Percentiles rank a stretch among this genome's conserved stretches.
phyloP scores from a whole-genome alignment of 2,797 vertebrate species.

The Anas acuta region DNA sequence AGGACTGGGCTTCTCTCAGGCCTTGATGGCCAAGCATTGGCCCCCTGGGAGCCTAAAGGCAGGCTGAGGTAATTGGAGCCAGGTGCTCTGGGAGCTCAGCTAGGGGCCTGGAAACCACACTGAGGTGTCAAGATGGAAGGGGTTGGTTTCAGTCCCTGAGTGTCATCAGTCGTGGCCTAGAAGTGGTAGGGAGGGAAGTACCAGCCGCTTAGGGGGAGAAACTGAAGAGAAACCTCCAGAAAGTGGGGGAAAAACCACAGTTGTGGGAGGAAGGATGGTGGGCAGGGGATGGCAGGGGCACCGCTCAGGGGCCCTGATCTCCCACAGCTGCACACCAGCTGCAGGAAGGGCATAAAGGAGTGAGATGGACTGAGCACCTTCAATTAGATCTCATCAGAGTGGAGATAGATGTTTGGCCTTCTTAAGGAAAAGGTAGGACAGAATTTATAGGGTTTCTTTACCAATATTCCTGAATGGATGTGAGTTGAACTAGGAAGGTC shows the following conservation, averaged over 20 bases:
- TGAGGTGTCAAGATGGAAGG: accelerated
- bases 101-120: accelerated
- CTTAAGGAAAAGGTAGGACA: accelerated
- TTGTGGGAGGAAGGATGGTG: background rate
- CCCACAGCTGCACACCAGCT: background rate
- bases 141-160: accelerated
- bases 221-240: background rate
- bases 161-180: accelerated
- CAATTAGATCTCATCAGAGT: accelerated
- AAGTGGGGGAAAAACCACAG: accelerated
- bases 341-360: background rate
- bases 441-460: accelerated
- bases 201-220: accelerated
- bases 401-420: accelerated
- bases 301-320: accelerated
- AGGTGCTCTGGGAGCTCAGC: background rate
- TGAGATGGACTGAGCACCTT: accelerated
- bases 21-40: accelerated
- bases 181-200: accelerated
- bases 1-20: accelerated
- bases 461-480: accelerated
- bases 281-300: background rate
- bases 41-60: background rate
- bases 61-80: background rate
- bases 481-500: background rate